phyloP scores from a whole-genome alignment of 2,113 vertebrate species.

The Sphaerodactylus townsendi region DNA sequence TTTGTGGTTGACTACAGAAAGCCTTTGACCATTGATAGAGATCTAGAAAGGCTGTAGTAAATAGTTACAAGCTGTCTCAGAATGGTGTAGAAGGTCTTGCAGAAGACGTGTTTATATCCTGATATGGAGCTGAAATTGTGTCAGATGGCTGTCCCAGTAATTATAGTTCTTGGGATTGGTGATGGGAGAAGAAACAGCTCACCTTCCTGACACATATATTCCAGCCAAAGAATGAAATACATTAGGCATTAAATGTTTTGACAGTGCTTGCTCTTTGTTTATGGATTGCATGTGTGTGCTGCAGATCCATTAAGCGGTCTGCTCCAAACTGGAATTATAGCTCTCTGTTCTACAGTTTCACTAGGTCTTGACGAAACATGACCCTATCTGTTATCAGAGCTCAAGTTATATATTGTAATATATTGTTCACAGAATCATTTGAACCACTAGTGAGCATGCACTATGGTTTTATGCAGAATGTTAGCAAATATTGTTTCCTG shows the following conservation, averaged over 20 bases:
- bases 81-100: neutral
- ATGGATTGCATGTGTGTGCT: neutral
- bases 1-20: neutral
- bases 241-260: too few species aligned
- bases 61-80: too few species aligned
- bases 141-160: neutral
- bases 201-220: neutral
- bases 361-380: neutral
- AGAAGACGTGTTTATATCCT: neutral
- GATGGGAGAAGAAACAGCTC: too few species aligned
- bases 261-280: too few species aligned
- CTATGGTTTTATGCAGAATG: too few species aligned
- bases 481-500: too few species aligned
- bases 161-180: too few species aligned
- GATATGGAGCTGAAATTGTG: neutral
- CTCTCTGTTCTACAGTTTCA: neutral
- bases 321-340: neutral
- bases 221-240: neutral
- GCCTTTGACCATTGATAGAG: neutral
- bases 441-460: too few species aligned
- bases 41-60: too few species aligned
- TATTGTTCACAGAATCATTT: neutral
- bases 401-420: neutral
- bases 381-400: neutral
- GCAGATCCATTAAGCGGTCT: neutral